Evolutionary conservation across 2,888 invertebrate species (phyloP).

Genomic region (Dryadula phaetusa): DNA sequence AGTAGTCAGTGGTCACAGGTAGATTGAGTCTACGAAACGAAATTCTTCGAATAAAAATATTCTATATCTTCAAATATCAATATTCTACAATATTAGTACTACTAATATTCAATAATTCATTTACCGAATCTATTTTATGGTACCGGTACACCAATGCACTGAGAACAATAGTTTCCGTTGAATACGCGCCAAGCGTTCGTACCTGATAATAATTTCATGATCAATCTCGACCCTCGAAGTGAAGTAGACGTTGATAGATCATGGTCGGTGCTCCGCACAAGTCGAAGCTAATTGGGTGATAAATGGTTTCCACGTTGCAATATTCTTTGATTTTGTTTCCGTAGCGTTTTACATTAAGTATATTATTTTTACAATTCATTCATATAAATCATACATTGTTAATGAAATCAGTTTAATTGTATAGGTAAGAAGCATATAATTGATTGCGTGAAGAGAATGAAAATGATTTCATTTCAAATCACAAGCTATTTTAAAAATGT

Average conservation of each 20-base stretch:
- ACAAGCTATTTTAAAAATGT: background rate
- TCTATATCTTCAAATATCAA: no score
- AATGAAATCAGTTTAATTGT: background rate
- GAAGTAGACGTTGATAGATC: constrained; percentile 58
- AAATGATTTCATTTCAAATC: background rate
- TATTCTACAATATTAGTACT: background rate
- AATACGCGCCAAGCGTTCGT: constrained; percentile 42
- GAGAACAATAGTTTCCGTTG: constrained; percentile 40
- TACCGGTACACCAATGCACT: constrained; percentile 35
- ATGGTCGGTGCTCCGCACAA: constrained; percentile 49
- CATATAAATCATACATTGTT: background rate
- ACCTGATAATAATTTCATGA: constrained; percentile 54
- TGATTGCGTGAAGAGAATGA: no score
- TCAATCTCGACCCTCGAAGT: constrained; percentile 56
- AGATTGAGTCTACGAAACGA: no score
- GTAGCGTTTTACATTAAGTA: constrained; percentile 8
- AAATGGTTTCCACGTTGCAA: constrained; percentile 47
- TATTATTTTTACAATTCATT: background rate
- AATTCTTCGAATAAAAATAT: no score
- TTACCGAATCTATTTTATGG: constrained; percentile 8
- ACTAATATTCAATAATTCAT: constrained; percentile 10
- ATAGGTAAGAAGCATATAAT: background rate
- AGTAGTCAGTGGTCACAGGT: no score
- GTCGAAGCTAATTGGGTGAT: constrained; percentile 55
- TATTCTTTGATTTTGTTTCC: constrained; percentile 33